Conservation (phyloP, 2,113 vertebrate species). For the Phalacrocorax carbo region DNA sequence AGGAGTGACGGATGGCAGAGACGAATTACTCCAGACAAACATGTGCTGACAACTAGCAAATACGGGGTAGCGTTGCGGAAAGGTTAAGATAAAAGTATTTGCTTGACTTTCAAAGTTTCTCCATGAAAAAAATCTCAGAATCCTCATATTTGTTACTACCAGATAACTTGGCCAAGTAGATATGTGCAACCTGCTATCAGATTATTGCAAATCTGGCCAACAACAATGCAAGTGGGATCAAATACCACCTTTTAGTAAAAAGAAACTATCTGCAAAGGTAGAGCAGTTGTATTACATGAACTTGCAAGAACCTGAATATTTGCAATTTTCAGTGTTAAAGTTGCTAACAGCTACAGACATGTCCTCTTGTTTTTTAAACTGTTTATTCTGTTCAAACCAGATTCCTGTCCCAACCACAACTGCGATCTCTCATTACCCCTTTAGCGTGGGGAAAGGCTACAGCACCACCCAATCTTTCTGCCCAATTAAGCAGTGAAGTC, state of each 20-base stretch:
- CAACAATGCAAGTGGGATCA: neutral
- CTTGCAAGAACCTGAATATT: neutral
- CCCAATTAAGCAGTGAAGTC: neutral
- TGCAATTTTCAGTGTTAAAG: neutral
- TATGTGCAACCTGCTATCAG: neutral
- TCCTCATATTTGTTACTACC: neutral
- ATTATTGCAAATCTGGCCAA: neutral
- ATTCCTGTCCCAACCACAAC: neutral
- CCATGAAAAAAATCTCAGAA: neutral
- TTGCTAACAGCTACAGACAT: neutral
- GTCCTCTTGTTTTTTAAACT: neutral
- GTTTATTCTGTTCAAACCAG: neutral
- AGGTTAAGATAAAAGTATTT: slow-evolving; percentile 87
- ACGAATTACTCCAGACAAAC: slow-evolving; percentile 89
- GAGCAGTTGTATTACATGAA: neutral
- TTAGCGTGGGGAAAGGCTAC: accelerated
- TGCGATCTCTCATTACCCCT: accelerated
- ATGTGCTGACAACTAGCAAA: slow-evolving; percentile 92
- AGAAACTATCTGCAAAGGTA: neutral
- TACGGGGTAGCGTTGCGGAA: slow-evolving; percentile 91
- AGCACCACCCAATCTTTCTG: neutral
- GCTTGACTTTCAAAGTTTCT: slow-evolving; percentile 93
- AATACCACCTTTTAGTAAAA: neutral
- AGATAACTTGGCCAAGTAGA: neutral
- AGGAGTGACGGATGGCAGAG: slow-evolving; percentile 94